These are phyloP conservation scores for Tipula lateralis DNA, from an alignment of 2,888 invertebrate genomes.

Conservation along the genomic window DNA sequence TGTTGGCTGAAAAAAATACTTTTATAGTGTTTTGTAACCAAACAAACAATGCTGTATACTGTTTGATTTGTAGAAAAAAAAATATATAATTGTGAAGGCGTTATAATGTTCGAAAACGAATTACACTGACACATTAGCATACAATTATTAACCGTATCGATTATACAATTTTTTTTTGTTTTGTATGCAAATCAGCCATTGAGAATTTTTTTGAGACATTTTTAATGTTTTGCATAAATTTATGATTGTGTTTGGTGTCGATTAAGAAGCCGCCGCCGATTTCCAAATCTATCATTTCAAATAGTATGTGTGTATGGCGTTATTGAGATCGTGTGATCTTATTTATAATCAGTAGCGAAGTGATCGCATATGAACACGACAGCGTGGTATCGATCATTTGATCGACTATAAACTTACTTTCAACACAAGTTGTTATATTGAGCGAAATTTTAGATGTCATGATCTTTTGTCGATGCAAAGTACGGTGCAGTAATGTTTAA, in stretches of 20 bases:
- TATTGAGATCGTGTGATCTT: not conserved
- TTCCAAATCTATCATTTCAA: not conserved
- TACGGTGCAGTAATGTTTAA: too few species aligned
- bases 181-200: not conserved
- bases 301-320: not conserved
- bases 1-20: not conserved
- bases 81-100: not conserved
- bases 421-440: too few species aligned
- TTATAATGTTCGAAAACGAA: not conserved
- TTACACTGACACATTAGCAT: slow-evolving; percentile 11
- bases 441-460: too few species aligned
- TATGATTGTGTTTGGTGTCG: not conserved
- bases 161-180: not conserved
- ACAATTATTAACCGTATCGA: slow-evolving; percentile 19
- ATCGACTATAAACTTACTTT: too few species aligned
- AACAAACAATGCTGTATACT: not conserved
- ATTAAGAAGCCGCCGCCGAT: not conserved
- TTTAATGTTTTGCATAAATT: not conserved
- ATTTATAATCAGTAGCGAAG: not conserved
- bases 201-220: not conserved
- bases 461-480: too few species aligned
- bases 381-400: too few species aligned
- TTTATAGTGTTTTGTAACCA: not conserved
- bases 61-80: not conserved
- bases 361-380: too few species aligned